Base-by-base conservation (phyloP, 2,113 vertebrate species). In the Hirundichthys speculiger region DNA sequence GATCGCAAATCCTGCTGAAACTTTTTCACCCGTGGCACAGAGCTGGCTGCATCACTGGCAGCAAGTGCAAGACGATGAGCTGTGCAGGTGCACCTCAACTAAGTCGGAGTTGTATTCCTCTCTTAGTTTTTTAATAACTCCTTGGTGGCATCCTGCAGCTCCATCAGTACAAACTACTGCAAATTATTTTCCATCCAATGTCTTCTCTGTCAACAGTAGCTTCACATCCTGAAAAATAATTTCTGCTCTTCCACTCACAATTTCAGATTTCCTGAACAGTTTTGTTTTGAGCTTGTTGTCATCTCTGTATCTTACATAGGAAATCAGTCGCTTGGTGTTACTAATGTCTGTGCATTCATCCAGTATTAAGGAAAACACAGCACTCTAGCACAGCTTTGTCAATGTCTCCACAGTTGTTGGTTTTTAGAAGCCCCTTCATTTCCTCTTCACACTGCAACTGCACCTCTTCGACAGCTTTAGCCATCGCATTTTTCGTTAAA, bases 121-220 rank as follows among this genome's bases (percentile, higher is more conserved):
- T 57, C 56, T 30, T 1, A 19, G 22, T 30, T 59, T 59, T 40
- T 56, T 16, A 43, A 13, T 11, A 41, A 42, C 21, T 57, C 21
- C 55, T 57, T 43, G 55, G 14, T 1, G 15, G 39, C 53, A 22
- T 22, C 34, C 38, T 18, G 41, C 41, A 30, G 56, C 54, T n/a
- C 54, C 40, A 42, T 58, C 41, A 27, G 41, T 58, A 19, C 22
- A 45, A 27, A 57, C 40, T 46, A 41, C 41, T 19, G 56, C 22
- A 45, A 19, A 24, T 45, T 59, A 14, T 58, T 39, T 41, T 55
- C 53, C 34, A 40, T 54, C 51, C 27, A 54, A 7, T 4, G 38
- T 8, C 3, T 39, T 51, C 25, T 47, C 45, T 2, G 45, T 20
- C 45, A 47, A 20, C 12, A 39, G 18, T 21, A 38, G 27, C 27